These are phyloP conservation scores for Dicyrtoma fusca DNA, from an alignment of 2,888 invertebrate genomes.

Conservation along the genomic window DNA sequence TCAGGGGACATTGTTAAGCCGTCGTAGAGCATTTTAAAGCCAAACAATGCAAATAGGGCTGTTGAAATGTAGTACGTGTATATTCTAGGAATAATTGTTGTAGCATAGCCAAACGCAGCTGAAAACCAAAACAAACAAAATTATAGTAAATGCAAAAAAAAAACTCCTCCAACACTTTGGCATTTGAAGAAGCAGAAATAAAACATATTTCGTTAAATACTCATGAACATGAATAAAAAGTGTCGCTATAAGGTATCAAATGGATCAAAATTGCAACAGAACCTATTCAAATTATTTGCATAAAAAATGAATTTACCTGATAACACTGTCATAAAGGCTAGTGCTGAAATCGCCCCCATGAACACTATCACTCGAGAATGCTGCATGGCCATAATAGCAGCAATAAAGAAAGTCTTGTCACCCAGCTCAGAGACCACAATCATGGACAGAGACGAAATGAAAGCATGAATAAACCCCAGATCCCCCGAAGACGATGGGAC, in stretches of 20 bases:
- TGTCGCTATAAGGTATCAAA: too few species aligned
- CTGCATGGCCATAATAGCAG: conserved; percentile 99
- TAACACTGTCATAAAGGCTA: conserved; percentile 90
- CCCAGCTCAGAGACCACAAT: conserved; percentile 82
- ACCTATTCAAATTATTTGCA: too few species aligned
- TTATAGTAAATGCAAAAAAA: too few species aligned
- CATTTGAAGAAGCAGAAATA: too few species aligned
- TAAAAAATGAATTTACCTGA: conserved; percentile 69
- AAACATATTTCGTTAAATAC: too few species aligned
- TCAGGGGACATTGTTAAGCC: conserved; percentile 91
- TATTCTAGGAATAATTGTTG: conserved; percentile 87
- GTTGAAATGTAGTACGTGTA: conserved; percentile 96
- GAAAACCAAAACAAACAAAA: conserved; percentile 31
- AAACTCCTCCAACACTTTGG: too few species aligned
- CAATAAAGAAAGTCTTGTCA: conserved; percentile 84
- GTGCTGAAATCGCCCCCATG: conserved; percentile 86
- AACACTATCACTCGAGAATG: conserved; percentile 92
- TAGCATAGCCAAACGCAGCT: conserved; percentile 93
- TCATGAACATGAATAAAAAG: too few species aligned
- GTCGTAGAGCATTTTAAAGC: conserved; percentile 96
- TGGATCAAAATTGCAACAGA: too few species aligned
- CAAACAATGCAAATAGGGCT: conserved; percentile 92
- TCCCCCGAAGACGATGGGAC: too few species aligned
- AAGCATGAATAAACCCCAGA: conserved; percentile 84
- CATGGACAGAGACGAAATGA: conserved; percentile 91